Evolutionary conservation across 2,888 invertebrate species (phyloP), one percentile per base, ranked within the genome.

Genomic region (Macaria liturata): DNA sequence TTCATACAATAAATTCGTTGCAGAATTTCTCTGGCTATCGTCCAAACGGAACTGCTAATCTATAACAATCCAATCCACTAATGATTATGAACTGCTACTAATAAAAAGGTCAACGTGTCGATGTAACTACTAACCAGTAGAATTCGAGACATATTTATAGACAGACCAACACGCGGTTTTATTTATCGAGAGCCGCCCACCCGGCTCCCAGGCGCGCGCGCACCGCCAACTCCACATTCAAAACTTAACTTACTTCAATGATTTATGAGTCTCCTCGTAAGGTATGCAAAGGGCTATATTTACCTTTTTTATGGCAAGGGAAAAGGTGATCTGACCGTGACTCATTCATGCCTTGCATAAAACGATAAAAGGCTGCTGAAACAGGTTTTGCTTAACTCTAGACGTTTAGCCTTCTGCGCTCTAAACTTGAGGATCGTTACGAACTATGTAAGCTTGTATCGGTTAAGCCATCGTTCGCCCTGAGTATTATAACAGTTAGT

Each of bases 121-220:
- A 78, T 79, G 76, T 78, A 78, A 20, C 20, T 20, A 20, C 20
- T 20, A 20, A 76, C 80, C 68, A 76, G 75, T 72, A 77, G 74
- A 74, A 79, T 78, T 72, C 62, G 45, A 49, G 74, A 71, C 68
- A 71, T 86, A 87, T 86, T 86, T 81, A 88, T 87, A 87, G 86
- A 84, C 63, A 68, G 83, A 84, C 86, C 86, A 84, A 86, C 86
- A 85, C 83, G 81, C 82, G 70, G 84, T 75, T 81, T 77, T 77
- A 81, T 79, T 80, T 84, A 80, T 83, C 81, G 83, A 75, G 71
- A 72, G 74, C 69, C 75, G 75, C 77, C 79, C 77, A 72, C 79
- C 71, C 75, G 70, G 69, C 66, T 63, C 58, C 64, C 48, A 5
- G 42, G 8, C 64, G 57, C 64, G 58, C 56, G 59, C 69, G 64